These are phyloP conservation scores for Sinocyclocheilus anshuiensis DNA, from an alignment of 2,113 vertebrate genomes.

Conservation along the genomic window DNA sequence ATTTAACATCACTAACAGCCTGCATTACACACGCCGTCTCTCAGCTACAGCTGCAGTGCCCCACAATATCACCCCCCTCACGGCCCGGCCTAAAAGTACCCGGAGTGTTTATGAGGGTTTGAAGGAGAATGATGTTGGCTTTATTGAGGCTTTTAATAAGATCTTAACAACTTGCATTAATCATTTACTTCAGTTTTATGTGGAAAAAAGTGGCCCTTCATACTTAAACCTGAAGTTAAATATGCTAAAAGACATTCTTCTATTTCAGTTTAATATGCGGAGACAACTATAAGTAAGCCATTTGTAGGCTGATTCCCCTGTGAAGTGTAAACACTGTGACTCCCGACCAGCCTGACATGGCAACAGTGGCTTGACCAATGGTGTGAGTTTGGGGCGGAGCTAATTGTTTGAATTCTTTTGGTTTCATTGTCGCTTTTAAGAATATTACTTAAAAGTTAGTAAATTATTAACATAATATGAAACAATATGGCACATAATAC, in stretches of 20 bases:
- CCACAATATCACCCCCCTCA: conserved; percentile 13
- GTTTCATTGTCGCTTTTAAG: neutral
- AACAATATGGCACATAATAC: neutral
- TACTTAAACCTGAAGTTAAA: neutral
- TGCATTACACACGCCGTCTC: conserved; percentile 51
- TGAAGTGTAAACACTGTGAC: neutral
- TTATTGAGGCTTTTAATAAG: conserved; percentile 26
- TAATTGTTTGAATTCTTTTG: neutral
- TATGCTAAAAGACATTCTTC: neutral
- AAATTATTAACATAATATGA: too few species aligned
- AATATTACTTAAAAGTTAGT: too few species aligned
- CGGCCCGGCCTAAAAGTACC: neutral
- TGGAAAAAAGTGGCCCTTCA: neutral
- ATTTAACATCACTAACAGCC: conserved; percentile 57
- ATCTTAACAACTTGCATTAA: conserved; percentile 3
- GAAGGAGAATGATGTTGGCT: conserved; percentile 14
- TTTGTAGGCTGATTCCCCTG: neutral
- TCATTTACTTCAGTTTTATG: conserved; percentile 3
- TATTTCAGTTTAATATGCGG: neutral
- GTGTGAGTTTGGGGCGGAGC: neutral
- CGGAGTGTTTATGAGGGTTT: conserved; percentile 10
- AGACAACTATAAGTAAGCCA: neutral
- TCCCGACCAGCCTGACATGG: neutral
- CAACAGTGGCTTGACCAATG: neutral
- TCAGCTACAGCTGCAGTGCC: conserved; percentile 42